Evolutionary conservation across 23 tunicate species (phyloP), one percentile per base, ranked within the genome.

Genomic region (Styela plicata): DNA sequence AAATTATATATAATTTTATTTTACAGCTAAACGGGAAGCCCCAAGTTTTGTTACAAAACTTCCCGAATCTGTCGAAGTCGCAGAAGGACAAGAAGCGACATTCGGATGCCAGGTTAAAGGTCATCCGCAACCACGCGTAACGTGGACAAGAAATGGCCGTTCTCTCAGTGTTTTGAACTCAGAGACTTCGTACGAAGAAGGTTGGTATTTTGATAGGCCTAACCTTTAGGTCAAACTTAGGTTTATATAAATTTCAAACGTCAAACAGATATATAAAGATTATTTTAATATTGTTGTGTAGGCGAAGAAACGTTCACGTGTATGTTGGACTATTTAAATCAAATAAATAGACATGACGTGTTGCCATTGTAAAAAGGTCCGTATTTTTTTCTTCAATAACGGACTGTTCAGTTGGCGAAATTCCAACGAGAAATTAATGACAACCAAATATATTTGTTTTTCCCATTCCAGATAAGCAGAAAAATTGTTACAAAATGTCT

Each of bases 41-140:
- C 98, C 98, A 19, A 33, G 83, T 23, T 85, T 93, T 53, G 87
- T 79, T 24, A 82, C 57, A 1, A 52, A 82, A 7, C 86, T 93
- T 16, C 93, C 98, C 31, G 84, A 85, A 7, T 31, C 82, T 2
- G 63, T 93, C 33, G 77, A 62, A 28, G 83, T 93, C 25, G 29
- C 28, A 0, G 98, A 93, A 64, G 98, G 98, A n/a, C 76, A 75
- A 68, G 90, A 85, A 74, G 89, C 83, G 5, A 36, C 67, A 19
- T 85, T 93, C 65, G 85, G 86, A 18, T 88, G 98, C 69, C 69
- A 82, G 83, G 93, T 93, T 37, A 82, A 84, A 29, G 98, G 98
- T 81, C 98, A 93, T 85, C 98, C 98, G 10, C 98, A 93, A 66
- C 98, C 98, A 44, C 83, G 98, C 63, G 93, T 93, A 69, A 69